phyloP scores from a whole-genome alignment of 37 sponge, comb jelly and placozoan genomes.

The Theonella swinhoei region DNA sequence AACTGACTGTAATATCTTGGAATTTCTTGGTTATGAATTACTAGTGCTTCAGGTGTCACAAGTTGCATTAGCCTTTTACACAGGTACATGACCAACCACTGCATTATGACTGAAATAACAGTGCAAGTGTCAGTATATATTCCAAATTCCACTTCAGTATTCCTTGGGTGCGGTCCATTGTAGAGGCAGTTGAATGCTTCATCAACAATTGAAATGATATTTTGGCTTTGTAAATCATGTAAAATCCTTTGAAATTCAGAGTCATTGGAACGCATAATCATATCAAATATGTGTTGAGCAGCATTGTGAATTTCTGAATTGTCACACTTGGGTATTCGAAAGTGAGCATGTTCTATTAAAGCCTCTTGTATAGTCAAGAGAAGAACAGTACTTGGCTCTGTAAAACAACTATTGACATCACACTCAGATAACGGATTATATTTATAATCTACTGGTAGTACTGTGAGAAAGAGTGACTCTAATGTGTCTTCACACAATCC shows the following conservation, averaged over 20 bases:
- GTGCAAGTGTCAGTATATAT: background rate
- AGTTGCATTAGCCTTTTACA: constrained; percentile 46
- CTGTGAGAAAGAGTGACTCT: constrained; percentile 49
- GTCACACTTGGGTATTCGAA: constrained; percentile 12
- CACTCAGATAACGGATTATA: background rate
- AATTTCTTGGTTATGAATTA: constrained; percentile 18
- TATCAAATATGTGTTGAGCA: constrained; percentile 11
- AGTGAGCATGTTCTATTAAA: constrained; percentile 25
- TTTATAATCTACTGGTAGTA: constrained; percentile 31
- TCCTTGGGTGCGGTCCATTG: background rate
- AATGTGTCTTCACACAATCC: constrained; percentile 41
- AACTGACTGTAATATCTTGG: constrained; percentile 32
- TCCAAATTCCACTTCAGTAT: background rate
- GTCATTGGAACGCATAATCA: no score
- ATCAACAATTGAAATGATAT: background rate
- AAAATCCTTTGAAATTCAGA: no score
- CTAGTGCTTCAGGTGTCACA: constrained; percentile 48
- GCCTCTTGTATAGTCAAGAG: background rate
- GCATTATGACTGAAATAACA: constrained; percentile 29
- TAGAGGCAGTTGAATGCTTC: background rate
- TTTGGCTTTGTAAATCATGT: no score
- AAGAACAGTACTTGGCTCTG: no score
- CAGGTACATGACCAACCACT: constrained; percentile 41
- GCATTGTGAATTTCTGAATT: background rate
- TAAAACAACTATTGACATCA: no score